These are phyloP conservation scores for Pomatorhinus ruficollis DNA, from an alignment of 2,113 vertebrate genomes.

Conservation along the genomic window DNA sequence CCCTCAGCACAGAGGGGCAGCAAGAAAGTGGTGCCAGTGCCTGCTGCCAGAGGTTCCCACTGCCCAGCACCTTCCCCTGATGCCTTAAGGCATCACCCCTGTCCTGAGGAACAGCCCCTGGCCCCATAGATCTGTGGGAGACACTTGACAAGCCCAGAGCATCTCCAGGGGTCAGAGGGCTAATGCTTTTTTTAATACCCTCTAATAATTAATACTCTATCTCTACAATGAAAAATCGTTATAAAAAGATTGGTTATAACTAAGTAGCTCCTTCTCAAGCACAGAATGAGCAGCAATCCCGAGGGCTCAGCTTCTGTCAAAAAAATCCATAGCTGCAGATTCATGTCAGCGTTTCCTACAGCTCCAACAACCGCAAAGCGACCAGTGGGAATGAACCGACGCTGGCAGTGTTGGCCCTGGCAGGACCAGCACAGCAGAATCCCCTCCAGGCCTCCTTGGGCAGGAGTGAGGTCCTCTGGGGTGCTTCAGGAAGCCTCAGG, in stretches of 20 bases:
- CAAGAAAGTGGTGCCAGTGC: rapidly evolving
- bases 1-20: not conserved
- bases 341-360: not conserved
- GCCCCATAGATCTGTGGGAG: not conserved
- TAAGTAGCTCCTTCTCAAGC: not conserved
- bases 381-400: rapidly evolving
- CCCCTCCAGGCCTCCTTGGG: not conserved
- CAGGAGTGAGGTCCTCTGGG: not conserved
- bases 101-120: not conserved
- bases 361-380: not conserved
- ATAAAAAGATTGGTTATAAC: slow-evolving; percentile 38
- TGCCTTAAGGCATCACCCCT: not conserved
- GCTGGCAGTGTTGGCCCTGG: rapidly evolving
- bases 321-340: slow-evolving; percentile 56
- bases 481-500: too few species aligned
- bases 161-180: not conserved
- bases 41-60: not conserved
- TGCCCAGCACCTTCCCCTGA: not conserved
- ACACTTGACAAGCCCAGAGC: not conserved
- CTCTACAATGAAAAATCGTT: slow-evolving; percentile 48
- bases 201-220: slow-evolving; percentile 51
- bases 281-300: slow-evolving; percentile 23
- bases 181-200: slow-evolving; percentile 41
- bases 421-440: rapidly evolving
- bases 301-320: slow-evolving; percentile 32